Conservation (phyloP, 2,113 vertebrate species). For the Tiliqua scincoides region DNA sequence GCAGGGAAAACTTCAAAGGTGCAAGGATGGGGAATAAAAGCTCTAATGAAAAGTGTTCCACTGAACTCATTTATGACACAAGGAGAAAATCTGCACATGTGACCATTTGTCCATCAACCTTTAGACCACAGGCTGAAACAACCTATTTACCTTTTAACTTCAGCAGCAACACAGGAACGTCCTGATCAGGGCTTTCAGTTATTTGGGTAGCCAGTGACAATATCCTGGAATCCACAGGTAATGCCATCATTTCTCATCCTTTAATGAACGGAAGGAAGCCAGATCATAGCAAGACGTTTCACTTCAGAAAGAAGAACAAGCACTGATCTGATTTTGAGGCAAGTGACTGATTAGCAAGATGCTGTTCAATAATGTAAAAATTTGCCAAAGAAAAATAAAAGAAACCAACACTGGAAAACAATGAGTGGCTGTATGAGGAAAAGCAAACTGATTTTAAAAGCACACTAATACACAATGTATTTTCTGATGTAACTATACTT, state of each 20-base stretch:
- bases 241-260: conserved; percentile 47
- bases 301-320: not conserved
- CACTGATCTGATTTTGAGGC: not conserved
- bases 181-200: conserved; percentile 73
- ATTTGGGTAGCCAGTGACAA: conserved; percentile 76
- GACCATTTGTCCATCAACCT: not conserved
- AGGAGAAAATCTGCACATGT: not conserved
- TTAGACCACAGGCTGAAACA: not conserved
- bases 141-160: conserved; percentile 78
- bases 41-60: not conserved
- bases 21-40: not conserved
- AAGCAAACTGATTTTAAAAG: not conserved
- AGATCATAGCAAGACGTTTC: not conserved
- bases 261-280: conserved; percentile 35
- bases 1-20: not conserved
- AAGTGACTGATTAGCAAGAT: not conserved
- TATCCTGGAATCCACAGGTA: conserved; percentile 67
- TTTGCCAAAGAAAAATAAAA: not conserved
- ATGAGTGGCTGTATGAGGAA: not conserved
- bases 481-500: not conserved
- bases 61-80: not conserved
- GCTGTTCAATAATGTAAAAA: not conserved
- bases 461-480: not conserved
- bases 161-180: conserved; percentile 76
- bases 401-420: not conserved